Evolutionary conservation across 2,113 vertebrate species (phyloP).

Genomic region (Amazona guildingii): DNA sequence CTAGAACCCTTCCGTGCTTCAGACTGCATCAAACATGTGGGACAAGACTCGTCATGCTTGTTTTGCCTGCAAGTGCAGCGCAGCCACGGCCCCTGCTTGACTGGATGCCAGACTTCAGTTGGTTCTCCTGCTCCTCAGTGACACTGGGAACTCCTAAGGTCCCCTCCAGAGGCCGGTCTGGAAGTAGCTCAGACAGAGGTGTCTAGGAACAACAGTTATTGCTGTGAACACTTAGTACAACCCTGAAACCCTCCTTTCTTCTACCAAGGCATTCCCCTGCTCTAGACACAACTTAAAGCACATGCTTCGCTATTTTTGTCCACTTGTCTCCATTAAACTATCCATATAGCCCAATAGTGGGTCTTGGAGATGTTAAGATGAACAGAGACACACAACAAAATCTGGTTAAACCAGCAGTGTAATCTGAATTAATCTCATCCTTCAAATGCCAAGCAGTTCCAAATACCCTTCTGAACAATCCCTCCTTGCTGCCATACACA

Average conservation of each 20-base stretch:
- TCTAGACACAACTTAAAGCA: not conserved
- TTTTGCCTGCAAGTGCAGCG: not conserved
- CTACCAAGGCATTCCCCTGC: not conserved
- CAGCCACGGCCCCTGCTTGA: not conserved
- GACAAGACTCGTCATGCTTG: not conserved
- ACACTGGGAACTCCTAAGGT: not conserved
- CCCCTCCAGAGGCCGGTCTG: not conserved
- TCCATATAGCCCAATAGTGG: not conserved
- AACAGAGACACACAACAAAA: not conserved
- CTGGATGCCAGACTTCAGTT: not conserved
- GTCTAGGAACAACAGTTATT: not conserved
- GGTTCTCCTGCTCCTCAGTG: not conserved
- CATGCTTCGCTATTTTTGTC: not conserved
- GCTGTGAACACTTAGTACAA: not conserved
- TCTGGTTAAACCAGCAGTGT: not conserved
- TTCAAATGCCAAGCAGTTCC: not conserved
- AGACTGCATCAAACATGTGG: fast-evolving
- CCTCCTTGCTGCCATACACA: fast-evolving
- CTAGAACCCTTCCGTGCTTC: not conserved
- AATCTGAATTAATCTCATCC: not conserved
- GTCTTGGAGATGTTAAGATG: not conserved
- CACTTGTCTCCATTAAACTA: not conserved
- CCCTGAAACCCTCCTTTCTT: not conserved
- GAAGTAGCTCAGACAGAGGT: not conserved
- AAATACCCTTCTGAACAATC: not conserved